Evolutionary conservation across 2,113 vertebrate species (phyloP).

Genomic region (Australoheros scitulus): DNA sequence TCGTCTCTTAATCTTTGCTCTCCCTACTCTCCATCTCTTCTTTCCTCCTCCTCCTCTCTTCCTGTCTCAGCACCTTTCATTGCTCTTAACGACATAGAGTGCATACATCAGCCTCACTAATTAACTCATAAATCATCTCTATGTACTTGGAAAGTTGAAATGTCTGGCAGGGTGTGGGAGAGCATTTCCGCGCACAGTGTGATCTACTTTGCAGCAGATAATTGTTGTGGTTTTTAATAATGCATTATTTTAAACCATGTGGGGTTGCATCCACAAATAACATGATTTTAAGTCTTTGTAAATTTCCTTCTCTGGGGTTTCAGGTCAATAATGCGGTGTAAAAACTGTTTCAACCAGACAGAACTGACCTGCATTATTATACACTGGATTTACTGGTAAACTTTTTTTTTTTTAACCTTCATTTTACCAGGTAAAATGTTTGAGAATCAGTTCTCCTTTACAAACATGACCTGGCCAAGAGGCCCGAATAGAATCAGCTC

Average conservation of each 20-base stretch:
- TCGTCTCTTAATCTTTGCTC: neutral
- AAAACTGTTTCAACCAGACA: neutral
- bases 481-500: too few species aligned
- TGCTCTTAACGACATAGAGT: slow-evolving; percentile 28
- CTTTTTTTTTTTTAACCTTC: too few species aligned
- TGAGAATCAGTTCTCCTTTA: too few species aligned
- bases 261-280: neutral
- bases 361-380: neutral
- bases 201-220: neutral
- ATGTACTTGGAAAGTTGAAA: neutral
- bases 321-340: neutral
- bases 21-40: neutral
- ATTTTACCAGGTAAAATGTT: too few species aligned
- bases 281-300: neutral
- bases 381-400: neutral
- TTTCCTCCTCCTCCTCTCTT: neutral
- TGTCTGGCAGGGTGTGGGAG: slow-evolving; percentile 3
- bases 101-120: slow-evolving; percentile 49
- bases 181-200: neutral
- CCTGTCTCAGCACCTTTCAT: slow-evolving; percentile 43
- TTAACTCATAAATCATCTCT: slow-evolving; percentile 58
- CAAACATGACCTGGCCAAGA: too few species aligned
- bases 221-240: neutral
- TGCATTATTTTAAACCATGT: neutral
- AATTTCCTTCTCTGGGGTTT: neutral